Evolutionary conservation across 2,113 vertebrate genomes (phyloP).

Genomic region (Lophotis ruficrista): DNA sequence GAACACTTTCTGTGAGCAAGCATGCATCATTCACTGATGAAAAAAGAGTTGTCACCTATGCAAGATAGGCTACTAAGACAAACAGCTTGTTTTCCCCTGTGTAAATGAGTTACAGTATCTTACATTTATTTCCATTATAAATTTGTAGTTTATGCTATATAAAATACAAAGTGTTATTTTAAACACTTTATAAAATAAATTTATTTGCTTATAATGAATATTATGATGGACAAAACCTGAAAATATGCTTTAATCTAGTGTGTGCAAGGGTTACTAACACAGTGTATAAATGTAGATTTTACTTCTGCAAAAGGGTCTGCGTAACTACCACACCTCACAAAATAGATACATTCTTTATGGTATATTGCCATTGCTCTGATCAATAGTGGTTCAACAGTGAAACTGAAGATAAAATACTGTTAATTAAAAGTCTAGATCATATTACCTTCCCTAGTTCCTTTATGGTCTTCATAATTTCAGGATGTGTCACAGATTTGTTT

Average conservation of each 20-base stretch:
- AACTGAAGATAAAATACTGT: background rate
- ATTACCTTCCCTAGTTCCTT: background rate
- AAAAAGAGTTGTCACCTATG: background rate
- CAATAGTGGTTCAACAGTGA: background rate
- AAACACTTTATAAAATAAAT: background rate
- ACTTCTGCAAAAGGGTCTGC: background rate
- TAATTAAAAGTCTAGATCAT: background rate
- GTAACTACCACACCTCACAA: background rate
- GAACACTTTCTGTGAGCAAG: background rate
- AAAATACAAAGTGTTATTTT: background rate
- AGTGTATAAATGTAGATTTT: background rate
- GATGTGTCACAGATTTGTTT: background rate
- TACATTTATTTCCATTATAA: background rate
- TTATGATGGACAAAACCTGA: background rate
- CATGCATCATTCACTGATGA: background rate
- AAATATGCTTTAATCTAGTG: background rate
- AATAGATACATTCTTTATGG: background rate
- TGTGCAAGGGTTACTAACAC: background rate
- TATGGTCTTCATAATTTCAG: background rate
- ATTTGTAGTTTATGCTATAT: background rate
- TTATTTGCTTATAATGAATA: background rate
- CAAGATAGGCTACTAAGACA: background rate
- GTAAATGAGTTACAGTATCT: background rate
- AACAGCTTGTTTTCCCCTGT: accelerated
- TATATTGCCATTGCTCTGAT: background rate